A percentile compares a stretch with the other conserved stretches of the same genome.
Evolutionary conservation across 1,140 invertebrate genomes (phyloP).

Genomic region (Ips nitidus): DNA sequence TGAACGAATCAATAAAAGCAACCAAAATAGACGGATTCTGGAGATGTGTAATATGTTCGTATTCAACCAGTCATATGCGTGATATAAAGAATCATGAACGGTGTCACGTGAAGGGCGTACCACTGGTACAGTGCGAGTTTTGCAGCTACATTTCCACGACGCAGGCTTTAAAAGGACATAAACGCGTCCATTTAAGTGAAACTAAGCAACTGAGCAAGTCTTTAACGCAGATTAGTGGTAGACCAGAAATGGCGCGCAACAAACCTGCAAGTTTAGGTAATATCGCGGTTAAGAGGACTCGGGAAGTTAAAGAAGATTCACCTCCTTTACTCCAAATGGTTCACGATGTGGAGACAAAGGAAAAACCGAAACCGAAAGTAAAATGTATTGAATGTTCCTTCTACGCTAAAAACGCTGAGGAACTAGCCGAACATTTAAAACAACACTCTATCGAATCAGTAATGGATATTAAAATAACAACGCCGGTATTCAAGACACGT

Average conservation of each 20-base stretch:
- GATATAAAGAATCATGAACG: not conserved
- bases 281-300: too few relatives aligned
- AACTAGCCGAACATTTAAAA: not conserved
- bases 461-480: too few relatives aligned
- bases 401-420: not conserved
- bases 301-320: too few relatives aligned
- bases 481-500: too few relatives aligned
- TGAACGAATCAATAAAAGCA: too few relatives aligned
- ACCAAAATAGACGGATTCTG: not conserved
- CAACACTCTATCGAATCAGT: too few relatives aligned
- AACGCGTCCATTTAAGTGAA: too few relatives aligned
- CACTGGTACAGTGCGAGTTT: not conserved
- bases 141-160: not conserved
- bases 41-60: not conserved
- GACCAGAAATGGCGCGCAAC: too few relatives aligned
- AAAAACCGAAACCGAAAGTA: not conserved
- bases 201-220: too few relatives aligned
- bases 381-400: conserved; percentile 8
- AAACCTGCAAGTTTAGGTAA: too few relatives aligned
- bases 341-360: not conserved
- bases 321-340: too few relatives aligned
- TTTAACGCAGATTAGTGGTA: too few relatives aligned
- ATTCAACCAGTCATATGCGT: not conserved
- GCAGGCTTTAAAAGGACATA: not conserved
- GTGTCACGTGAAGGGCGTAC: not conserved